Evolutionary conservation across 2,113 vertebrate species (phyloP), one percentile per base, ranked within the genome.

Genomic region (Ictalurus furcatus): DNA sequence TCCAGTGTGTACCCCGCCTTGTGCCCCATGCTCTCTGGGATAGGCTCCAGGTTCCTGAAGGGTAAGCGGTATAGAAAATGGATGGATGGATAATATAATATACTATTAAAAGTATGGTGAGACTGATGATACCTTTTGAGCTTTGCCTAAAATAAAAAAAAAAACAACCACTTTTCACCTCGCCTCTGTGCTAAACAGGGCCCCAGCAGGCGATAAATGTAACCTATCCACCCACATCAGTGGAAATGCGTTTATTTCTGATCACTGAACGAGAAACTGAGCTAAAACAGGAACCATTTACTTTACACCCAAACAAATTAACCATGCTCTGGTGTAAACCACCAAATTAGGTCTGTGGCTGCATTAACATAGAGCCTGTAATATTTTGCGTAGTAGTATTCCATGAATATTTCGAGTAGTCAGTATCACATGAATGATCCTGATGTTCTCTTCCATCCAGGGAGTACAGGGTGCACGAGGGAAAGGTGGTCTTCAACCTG

Each of bases 391-490:
- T 58, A 19, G 14, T 23, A 44, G 40, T 44, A 44, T 44, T 44
- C 2, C 40, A 6, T 44, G 40, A 34, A 19, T 81, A 11, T 58
- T 81, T 81, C 5, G 19, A 58, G 6, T 56, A 19, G 6, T 23
- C 30, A 4, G 16, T 82, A 5, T 82, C 61, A 59, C 9, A 13
- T 78, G 40, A 34, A 67, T 80, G 16, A 84, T 21, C 19, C 7
- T 59, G 19, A 11, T 23, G 21, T 82, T 89, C 7, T 86, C 30
- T 67, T 74, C 59, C 25, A 56, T 69, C 40, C 93, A 99, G 98
- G 92, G 98, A 99, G 94, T 97, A 98, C 91, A 96, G 97, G 84
- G 92, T 99, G 87, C 98, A 98, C 89, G 98, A 99, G 88, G 98
- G 97, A 28, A 99, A 99, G 91, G 97, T 99, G 13, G 94, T 97